Evolutionary conservation across 2,888 invertebrate species (phyloP).

Genomic region (Eristalis intricaria): DNA sequence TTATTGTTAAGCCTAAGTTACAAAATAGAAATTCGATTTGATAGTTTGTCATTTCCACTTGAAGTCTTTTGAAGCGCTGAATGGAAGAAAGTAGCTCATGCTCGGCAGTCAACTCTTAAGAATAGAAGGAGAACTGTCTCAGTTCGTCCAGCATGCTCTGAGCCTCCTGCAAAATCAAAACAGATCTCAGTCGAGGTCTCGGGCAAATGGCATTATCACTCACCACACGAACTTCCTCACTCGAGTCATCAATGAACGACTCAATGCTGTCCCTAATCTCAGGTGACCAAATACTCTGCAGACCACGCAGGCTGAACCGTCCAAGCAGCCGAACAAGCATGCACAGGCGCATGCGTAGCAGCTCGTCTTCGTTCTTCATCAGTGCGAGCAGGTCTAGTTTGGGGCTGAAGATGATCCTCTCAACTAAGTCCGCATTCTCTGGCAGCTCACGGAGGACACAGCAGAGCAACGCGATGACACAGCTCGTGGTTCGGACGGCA

Average conservation of each 20-base stretch:
- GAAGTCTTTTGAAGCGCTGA: not conserved
- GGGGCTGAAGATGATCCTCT: constrained; percentile 85
- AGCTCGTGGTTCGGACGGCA: constrained; percentile 84
- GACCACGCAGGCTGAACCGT: constrained; percentile 85
- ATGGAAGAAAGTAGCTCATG: not conserved
- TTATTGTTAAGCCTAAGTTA: not conserved
- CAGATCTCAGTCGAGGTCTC: not conserved
- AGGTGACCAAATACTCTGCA: constrained; percentile 81
- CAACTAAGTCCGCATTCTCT: constrained; percentile 89
- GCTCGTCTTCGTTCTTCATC: constrained; percentile 83
- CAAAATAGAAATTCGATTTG: not conserved
- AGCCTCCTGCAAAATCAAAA: constrained; percentile 75
- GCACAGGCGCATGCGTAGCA: constrained; percentile 85
- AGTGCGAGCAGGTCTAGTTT: constrained; percentile 83
- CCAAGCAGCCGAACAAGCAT: constrained; percentile 87
- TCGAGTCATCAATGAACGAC: constrained; percentile 76
- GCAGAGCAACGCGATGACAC: constrained; percentile 88
- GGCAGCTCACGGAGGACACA: constrained; percentile 88
- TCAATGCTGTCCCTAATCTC: constrained; percentile 77
- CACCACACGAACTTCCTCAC: constrained; percentile 76
- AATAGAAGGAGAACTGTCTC: constrained; percentile 79
- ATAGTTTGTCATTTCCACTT: not conserved
- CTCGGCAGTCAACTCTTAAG: constrained; percentile 52
- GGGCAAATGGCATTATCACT: not conserved
- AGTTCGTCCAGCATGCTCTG: constrained; percentile 79